Conservation (phyloP, 2,113 vertebrate genomes). For the Ceuthmochares aereus region DNA sequence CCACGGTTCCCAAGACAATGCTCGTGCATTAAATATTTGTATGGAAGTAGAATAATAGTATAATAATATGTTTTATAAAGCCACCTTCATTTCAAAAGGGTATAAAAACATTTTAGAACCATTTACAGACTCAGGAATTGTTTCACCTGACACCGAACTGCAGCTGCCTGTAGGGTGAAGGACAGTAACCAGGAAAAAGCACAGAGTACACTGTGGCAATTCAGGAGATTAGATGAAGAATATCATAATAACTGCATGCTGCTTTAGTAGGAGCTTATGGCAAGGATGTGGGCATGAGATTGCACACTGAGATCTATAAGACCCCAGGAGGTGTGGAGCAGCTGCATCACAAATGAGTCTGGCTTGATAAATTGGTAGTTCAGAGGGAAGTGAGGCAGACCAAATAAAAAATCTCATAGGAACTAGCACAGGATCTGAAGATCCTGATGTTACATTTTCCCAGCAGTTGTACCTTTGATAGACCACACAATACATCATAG, state of each 20-base stretch:
- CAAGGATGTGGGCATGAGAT: background rate
- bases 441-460: background rate
- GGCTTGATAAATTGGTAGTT: background rate
- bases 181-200: background rate
- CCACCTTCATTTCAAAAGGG: background rate
- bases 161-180: background rate
- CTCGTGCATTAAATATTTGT: background rate
- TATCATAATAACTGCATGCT: background rate
- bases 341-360: slow-evolving; percentile 30
- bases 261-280: background rate
- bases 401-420: background rate
- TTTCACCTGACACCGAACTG: background rate
- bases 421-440: background rate
- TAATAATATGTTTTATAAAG: background rate
- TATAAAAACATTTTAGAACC: background rate
- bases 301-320: background rate
- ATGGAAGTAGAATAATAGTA: background rate
- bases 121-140: background rate
- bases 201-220: background rate
- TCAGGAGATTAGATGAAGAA: background rate
- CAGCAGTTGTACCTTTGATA: background rate
- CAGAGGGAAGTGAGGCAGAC: background rate
- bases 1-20: background rate
- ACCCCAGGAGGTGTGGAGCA: slow-evolving; percentile 22
- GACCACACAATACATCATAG: background rate